Percentiles rank a stretch among this genome's conserved stretches.
Evolutionary conservation across 2,888 invertebrate species (phyloP).

Genomic region (Patella depressa): DNA sequence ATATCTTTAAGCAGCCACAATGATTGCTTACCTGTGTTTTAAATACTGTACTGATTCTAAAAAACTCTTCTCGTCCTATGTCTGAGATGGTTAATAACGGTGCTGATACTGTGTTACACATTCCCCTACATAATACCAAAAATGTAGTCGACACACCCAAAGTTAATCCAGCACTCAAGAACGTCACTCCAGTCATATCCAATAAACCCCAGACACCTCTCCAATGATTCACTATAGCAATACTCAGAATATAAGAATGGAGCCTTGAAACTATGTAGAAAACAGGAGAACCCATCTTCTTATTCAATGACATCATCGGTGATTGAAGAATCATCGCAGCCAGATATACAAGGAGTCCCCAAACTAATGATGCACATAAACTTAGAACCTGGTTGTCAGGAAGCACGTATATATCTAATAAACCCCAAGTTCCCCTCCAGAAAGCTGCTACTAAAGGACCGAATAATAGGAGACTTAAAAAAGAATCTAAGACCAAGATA

Average conservation of each 20-base stretch:
- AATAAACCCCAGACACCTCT: background rate
- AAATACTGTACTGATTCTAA: background rate
- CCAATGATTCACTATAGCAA: background rate
- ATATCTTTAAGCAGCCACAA: too few relatives aligned
- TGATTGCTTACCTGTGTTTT: background rate
- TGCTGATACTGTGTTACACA: background rate
- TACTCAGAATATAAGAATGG: background rate
- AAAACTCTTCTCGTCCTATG: background rate
- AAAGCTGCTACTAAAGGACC: background rate
- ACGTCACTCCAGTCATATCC: background rate
- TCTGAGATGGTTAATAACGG: background rate
- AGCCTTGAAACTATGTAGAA: background rate
- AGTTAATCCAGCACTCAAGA: background rate
- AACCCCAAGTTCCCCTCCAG: constrained; percentile 1
- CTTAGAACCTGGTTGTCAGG: background rate
- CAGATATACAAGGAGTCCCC: background rate
- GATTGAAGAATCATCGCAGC: background rate
- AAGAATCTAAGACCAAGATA: background rate
- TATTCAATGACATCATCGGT: background rate
- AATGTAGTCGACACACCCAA: background rate
- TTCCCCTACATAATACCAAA: background rate
- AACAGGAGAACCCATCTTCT: background rate
- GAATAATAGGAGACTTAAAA: background rate
- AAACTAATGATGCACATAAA: background rate
- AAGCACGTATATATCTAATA: background rate